A percentile compares a stretch with the other conserved stretches of the same genome.
Conservation (phyloP, 2,888 invertebrate genomes). For the Strigamia transsilvanica region DNA sequence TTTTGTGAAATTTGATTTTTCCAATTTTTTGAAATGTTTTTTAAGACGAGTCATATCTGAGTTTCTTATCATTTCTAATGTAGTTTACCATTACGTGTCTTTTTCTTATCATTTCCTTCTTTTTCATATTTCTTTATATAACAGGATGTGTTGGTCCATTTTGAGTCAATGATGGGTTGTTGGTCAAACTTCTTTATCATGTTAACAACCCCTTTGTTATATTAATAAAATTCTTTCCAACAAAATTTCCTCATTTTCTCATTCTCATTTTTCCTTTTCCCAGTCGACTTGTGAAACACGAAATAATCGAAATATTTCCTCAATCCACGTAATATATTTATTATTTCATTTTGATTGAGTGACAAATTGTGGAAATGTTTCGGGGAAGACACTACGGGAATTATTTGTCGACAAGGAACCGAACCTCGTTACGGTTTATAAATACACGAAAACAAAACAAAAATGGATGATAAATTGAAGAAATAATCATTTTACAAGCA, state of each 20-base stretch:
- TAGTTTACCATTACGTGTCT: background rate
- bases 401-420: background rate
- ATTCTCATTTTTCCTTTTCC: too few relatives aligned
- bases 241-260: too few relatives aligned
- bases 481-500: background rate
- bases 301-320: too few relatives aligned
- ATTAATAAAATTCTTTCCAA: conserved; percentile 44
- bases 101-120: background rate
- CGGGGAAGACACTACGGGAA: conserved; percentile 19
- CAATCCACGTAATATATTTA: too few relatives aligned
- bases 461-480: background rate
- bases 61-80: background rate
- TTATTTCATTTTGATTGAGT: background rate
- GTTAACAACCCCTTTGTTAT: conserved; percentile 43
- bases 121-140: background rate
- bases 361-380: conserved; percentile 20
- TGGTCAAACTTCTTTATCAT: conserved; percentile 44
- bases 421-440: background rate
- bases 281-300: too few relatives aligned
- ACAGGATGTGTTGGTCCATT: conserved; percentile 40
- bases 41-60: background rate
- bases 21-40: background rate
- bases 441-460: background rate
- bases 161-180: conserved; percentile 40
- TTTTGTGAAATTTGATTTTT: background rate